Percentiles rank a stretch among this genome's conserved stretches.
phyloP scores from a whole-genome alignment of 2,113 vertebrate genomes.

The Cheirogaleus medius region DNA sequence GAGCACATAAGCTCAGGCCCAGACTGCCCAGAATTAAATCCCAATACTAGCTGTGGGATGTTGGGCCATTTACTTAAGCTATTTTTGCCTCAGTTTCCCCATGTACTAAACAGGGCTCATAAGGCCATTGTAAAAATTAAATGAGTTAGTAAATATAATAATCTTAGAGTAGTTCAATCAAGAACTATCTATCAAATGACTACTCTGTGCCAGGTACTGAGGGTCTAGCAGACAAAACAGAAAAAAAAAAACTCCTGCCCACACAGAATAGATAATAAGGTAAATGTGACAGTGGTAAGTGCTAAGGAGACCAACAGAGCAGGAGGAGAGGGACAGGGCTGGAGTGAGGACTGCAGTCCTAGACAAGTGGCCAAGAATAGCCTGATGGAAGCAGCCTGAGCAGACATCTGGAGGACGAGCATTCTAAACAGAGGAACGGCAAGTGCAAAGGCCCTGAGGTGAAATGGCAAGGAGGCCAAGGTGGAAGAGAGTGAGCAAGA shows the following conservation, averaged over 20 bases:
- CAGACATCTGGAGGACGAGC: neutral
- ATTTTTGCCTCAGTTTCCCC: neutral
- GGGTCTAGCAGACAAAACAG: neutral
- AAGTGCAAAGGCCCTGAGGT: neutral
- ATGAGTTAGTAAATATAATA: neutral
- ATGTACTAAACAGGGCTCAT: neutral
- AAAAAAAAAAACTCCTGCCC: neutral
- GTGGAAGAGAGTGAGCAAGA: neutral
- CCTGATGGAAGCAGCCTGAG: neutral
- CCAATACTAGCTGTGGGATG: neutral
- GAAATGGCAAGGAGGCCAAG: neutral
- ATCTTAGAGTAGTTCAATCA: neutral
- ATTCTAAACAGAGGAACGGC: neutral
- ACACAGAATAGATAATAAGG: neutral
- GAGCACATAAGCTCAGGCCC: neutral
- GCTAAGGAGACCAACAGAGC: neutral
- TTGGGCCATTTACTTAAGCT: neutral
- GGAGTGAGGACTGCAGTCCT: neutral
- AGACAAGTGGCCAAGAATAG: neutral
- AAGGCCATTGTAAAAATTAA: neutral
- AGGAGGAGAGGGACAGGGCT: neutral
- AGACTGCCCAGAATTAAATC: neutral
- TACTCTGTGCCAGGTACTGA: neutral
- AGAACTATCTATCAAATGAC: neutral
- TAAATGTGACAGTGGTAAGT: neutral